These are phyloP conservation scores for Copidosoma aretas DNA, from an alignment of 2,888 invertebrate genomes.

Conservation along the genomic window DNA sequence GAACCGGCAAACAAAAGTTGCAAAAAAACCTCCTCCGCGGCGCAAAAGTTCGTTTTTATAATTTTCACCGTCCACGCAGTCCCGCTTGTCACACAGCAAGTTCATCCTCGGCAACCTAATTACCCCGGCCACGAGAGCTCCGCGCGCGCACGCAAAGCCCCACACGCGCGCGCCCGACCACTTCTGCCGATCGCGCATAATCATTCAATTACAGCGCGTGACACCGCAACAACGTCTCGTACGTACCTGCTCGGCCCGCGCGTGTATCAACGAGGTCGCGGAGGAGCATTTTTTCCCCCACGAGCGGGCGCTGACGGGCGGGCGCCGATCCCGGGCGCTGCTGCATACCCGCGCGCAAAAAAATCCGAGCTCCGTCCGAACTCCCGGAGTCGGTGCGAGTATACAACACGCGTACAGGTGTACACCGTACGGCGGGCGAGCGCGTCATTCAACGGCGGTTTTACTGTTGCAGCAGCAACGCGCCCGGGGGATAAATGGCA, in stretches of 20 bases:
- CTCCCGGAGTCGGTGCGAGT: too few species aligned
- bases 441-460: too few species aligned
- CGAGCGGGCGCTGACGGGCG: neutral
- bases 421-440: too few species aligned
- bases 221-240: slow-evolving; percentile 38
- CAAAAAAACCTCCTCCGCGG: too few species aligned
- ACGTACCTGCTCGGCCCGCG: neutral
- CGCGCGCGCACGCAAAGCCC: slow-evolving; percentile 19
- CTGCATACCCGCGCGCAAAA: neutral
- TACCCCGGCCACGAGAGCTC: slow-evolving; percentile 44
- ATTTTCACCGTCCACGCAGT: neutral
- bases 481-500: too few species aligned
- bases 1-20: too few species aligned
- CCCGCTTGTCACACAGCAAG: neutral
- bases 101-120: slow-evolving; percentile 39
- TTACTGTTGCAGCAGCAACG: too few species aligned
- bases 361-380: too few species aligned
- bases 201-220: slow-evolving; percentile 57
- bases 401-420: too few species aligned
- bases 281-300: neutral
- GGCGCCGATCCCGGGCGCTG: neutral
- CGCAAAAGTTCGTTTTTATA: neutral
- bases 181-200: slow-evolving; percentile 51
- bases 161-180: too few species aligned
- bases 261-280: neutral